Percentiles rank a stretch among this genome's conserved stretches.
These are phyloP conservation scores for Opisthograptis luteolata DNA, from an alignment of 2,888 invertebrate genomes.

Conservation along the genomic window DNA sequence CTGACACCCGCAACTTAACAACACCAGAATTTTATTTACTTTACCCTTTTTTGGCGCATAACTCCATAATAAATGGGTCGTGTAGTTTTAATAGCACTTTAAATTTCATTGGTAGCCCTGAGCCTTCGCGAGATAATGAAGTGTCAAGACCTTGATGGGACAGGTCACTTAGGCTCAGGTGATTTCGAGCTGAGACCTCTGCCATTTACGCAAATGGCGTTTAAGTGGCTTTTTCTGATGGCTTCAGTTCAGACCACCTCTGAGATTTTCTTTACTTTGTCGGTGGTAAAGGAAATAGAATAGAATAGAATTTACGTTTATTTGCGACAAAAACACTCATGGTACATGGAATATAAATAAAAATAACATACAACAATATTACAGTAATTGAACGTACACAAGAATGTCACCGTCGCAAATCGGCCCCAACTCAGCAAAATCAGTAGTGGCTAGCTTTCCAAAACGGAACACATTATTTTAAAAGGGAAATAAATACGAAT, in stretches of 20 bases:
- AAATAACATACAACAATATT: too few species aligned
- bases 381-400: too few species aligned
- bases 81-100: slow-evolving; percentile 39
- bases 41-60: slow-evolving; percentile 52
- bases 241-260: slow-evolving; percentile 10
- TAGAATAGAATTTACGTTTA: too few species aligned
- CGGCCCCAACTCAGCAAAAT: too few species aligned
- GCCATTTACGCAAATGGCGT: slow-evolving; percentile 23
- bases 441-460: too few species aligned
- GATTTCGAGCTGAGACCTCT: slow-evolving; percentile 22
- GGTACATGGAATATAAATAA: too few species aligned
- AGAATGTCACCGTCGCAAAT: too few species aligned
- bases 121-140: slow-evolving; percentile 31
- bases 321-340: too few species aligned
- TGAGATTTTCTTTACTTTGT: slow-evolving; percentile 2
- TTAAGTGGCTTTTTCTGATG: slow-evolving; percentile 9
- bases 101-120: slow-evolving; percentile 31
- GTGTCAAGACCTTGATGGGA: slow-evolving; percentile 27
- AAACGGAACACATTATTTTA: too few species aligned
- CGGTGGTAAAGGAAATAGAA: background rate
- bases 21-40: slow-evolving; percentile 47
- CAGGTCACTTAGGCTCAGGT: slow-evolving; percentile 22
- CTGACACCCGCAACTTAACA: slow-evolving; percentile 31
- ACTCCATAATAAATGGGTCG: slow-evolving; percentile 37
- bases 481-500: too few species aligned